Conservation (phyloP, 2,888 invertebrate species). For the Agrilus mali region DNA sequence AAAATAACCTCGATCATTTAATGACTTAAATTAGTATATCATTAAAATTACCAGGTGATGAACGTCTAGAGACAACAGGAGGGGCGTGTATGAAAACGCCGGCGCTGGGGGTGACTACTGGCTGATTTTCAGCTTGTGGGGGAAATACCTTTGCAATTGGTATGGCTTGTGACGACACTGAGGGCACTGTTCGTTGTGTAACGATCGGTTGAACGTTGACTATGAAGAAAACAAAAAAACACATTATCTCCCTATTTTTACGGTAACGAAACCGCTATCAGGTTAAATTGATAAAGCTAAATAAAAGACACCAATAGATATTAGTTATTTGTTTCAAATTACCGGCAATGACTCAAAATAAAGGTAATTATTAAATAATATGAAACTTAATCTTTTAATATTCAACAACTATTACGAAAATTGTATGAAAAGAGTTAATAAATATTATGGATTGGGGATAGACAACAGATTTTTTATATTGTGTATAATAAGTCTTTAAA, state of each 20-base stretch:
- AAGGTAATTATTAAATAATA: too few relatives aligned
- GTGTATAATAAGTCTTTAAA: too few relatives aligned
- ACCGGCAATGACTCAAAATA: too few relatives aligned
- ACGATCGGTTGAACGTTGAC: slow-evolving; percentile 29
- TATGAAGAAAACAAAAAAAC: slow-evolving; percentile 8
- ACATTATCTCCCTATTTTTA: background rate
- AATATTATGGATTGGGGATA: too few relatives aligned
- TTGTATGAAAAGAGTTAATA: too few relatives aligned
- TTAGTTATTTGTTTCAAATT: too few relatives aligned
- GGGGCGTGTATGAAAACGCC: slow-evolving; percentile 29
- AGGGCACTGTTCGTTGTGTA: slow-evolving; percentile 26
- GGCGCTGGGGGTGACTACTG: slow-evolving; percentile 18
- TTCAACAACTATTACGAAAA: too few relatives aligned
- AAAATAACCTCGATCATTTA: background rate
- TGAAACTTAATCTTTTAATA: too few relatives aligned
- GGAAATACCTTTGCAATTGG: slow-evolving; percentile 32
- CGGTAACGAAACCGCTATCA: too few relatives aligned
- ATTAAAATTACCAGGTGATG: slow-evolving; percentile 28
- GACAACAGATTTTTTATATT: too few relatives aligned
- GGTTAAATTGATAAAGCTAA: too few relatives aligned
- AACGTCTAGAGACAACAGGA: slow-evolving; percentile 23
- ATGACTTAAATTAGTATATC: background rate
- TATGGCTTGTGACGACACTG: slow-evolving; percentile 28
- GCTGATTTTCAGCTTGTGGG: slow-evolving; percentile 23
- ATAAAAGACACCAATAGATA: too few relatives aligned